Base-by-base conservation (phyloP, 2,797 vertebrate species). In the Helarctos malayanus region DNA sequence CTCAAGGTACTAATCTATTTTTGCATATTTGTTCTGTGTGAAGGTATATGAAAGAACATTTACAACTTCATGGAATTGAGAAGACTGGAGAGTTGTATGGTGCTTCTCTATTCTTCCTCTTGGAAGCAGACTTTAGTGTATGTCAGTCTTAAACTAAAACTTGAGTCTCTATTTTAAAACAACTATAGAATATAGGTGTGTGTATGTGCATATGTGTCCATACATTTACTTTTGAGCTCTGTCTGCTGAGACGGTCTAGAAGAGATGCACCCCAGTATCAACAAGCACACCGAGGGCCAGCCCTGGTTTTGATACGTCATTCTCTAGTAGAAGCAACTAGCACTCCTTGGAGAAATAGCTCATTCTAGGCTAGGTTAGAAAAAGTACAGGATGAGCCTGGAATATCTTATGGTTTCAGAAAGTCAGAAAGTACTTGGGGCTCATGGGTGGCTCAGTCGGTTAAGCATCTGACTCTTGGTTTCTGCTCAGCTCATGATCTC, bases 251-350 rank as follows among this genome's bases (percentile, higher is more conserved):
- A 90, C 15, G 27, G 18, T 45, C 63, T 80, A 75, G 13, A 83
- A 38, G 54, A 56, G 86, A 32, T 71, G 9, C 16, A 49, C 29
- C 32, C 7, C 45, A n/a, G 15, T 32, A 83, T 13, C 29, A 85
- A 54, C 21, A 56, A 65, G 57, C 18, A 63, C 6, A 29, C 29
- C 5, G 52, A 59, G 9, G 59, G 57, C 19, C 8, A 35, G 16
- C 9, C 8, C 71, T 90, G 14, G 6, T 56, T 91, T 87, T 81
- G 57, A 88, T 76, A 78, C 81, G 71, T 85, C 14, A 8, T 95
- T 90, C 87, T 95, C 80, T 41, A 81, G 11, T 47, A 86, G 86
- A 95, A 90, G 52, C 49, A 81, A 19, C 78, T 23, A 69, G 25
- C 2, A 5, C 45, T 54, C 23, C 25, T 38, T 54, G n/a, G 81